Evolutionary conservation across 2,113 vertebrate genomes (phyloP).

Genomic region (Camelus bactrianus): DNA sequence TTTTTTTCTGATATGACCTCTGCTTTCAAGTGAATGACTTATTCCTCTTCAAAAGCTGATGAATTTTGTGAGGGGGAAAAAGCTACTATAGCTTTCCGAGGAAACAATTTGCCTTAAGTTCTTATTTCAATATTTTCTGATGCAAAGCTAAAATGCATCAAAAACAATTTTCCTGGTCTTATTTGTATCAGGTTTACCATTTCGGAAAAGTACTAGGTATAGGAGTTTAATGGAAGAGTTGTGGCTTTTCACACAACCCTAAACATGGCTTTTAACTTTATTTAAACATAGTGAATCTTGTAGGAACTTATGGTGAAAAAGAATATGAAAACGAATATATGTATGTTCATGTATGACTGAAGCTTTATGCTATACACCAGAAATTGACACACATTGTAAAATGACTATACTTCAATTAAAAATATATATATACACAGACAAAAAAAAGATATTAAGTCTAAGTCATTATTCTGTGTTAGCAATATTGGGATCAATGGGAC

Average conservation of each 20-base stretch:
- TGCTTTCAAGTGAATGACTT: constrained; percentile 77
- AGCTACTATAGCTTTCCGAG: constrained; percentile 75
- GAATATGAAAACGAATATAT: too few relatives aligned
- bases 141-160: constrained; percentile 66
- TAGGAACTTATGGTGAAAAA: too few relatives aligned
- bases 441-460: too few relatives aligned
- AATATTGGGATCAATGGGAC: too few relatives aligned
- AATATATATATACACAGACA: too few relatives aligned
- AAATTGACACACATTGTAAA: too few relatives aligned
- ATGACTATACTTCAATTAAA: too few relatives aligned
- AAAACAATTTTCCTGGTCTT: constrained; percentile 79
- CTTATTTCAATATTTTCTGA: constrained; percentile 83
- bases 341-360: too few relatives aligned
- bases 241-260: constrained; percentile 60
- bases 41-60: constrained; percentile 73
- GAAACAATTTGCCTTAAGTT: constrained; percentile 76
- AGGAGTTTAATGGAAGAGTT: constrained; percentile 67
- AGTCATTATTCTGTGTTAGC: too few relatives aligned
- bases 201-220: constrained; percentile 44
- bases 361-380: too few relatives aligned
- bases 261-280: constrained; percentile 66
- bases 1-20: constrained; percentile 80
- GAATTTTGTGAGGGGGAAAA: constrained; percentile 56
- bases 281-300: constrained; percentile 59
- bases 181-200: constrained; percentile 57